phyloP scores from a whole-genome alignment of 2,888 invertebrate genomes.

The Volucella inanis region DNA sequence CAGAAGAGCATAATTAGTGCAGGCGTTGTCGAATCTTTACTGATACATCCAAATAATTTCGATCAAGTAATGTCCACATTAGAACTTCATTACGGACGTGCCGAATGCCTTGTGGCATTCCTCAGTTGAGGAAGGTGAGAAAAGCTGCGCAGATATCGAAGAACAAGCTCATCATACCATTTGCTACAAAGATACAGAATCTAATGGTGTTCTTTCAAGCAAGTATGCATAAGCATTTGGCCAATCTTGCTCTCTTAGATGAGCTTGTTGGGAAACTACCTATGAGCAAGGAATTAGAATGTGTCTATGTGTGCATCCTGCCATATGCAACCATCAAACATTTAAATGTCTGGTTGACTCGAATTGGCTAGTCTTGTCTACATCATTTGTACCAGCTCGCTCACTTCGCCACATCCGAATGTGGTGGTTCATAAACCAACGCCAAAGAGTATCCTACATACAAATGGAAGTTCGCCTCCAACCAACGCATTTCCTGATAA shows the following conservation, averaged over 20 bases:
- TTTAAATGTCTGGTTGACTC: constrained; percentile 29
- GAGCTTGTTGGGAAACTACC: no score
- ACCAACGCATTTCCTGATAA: neutral
- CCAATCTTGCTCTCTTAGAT: no score
- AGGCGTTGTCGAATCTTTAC: constrained; percentile 37
- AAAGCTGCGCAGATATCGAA: constrained; percentile 23
- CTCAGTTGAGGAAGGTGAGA: constrained; percentile 27
- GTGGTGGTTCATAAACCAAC: neutral
- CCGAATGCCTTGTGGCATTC: constrained; percentile 22
- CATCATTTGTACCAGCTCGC: neutral
- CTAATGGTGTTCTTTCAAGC: no score
- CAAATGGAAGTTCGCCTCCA: neutral
- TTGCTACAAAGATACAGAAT: no score
- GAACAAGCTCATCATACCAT: no score
- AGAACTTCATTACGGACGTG: constrained; percentile 19
- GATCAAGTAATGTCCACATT: constrained; percentile 25
- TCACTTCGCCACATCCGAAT: neutral
- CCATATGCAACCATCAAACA: constrained; percentile 23
- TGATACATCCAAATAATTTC: constrained; percentile 68
- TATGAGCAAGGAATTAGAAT: constrained; percentile 30
- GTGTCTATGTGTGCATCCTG: neutral
- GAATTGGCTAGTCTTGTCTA: no score
- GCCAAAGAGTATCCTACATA: neutral
- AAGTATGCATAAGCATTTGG: no score
- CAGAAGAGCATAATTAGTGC: constrained; percentile 1